Conservation (phyloP, 2,113 vertebrate genomes). For the Hirundichthys speculiger region DNA sequence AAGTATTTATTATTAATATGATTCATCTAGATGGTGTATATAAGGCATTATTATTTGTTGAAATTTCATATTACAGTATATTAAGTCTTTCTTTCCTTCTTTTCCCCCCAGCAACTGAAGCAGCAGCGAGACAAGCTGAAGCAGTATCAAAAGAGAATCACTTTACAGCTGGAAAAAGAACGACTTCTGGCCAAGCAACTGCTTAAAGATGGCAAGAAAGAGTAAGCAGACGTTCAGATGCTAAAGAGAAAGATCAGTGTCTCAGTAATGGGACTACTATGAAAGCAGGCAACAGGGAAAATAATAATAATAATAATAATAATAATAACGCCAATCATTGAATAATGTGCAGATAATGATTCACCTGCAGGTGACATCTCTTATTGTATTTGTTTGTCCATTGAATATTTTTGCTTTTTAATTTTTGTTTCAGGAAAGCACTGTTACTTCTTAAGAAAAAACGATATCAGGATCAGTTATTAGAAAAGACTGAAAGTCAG, state of each 20-base stretch:
- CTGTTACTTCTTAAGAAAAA: constrained; percentile 94
- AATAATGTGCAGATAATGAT: no score
- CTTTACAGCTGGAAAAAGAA: constrained; percentile 85
- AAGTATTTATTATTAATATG: no score
- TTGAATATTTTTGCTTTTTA: background rate
- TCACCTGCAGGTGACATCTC: no score
- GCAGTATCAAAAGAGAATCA: constrained; percentile 90
- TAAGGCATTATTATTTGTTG: background rate
- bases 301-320: no score
- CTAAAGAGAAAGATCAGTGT: background rate
- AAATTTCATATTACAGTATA: no score
- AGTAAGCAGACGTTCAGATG: constrained; percentile 77
- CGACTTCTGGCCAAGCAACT: constrained; percentile 86
- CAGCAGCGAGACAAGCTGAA: constrained; percentile 94
- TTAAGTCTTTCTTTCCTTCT: background rate
- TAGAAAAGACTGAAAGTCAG: constrained; percentile 91
- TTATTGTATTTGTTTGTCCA: no score
- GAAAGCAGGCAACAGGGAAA: background rate
- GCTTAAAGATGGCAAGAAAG: constrained; percentile 88
- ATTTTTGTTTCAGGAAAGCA: constrained; percentile 81
- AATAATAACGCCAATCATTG: no score
- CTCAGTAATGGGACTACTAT: background rate
- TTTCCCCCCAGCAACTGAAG: constrained; percentile 87
- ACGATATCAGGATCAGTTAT: constrained; percentile 90
- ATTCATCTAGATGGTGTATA: no score